Conservation (phyloP, 2,888 invertebrate genomes). For the Ochropleura leucogaster region DNA sequence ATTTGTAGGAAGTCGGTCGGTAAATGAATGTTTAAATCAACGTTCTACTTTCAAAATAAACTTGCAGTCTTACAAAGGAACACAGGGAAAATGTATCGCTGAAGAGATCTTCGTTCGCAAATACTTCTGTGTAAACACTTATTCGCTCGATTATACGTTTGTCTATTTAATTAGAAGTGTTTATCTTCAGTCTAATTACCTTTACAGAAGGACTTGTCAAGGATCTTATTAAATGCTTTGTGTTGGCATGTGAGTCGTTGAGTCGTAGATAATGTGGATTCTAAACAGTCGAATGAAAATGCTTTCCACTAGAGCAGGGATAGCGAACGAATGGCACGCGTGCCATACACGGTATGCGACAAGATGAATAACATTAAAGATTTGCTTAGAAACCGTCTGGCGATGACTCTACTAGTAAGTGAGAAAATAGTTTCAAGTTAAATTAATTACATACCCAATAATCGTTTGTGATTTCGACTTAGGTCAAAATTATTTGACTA, state of each 20-base stretch:
- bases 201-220: conserved; percentile 15
- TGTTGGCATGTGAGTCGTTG: conserved; percentile 9
- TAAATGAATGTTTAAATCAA: conserved; percentile 31
- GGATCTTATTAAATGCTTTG: conserved; percentile 12
- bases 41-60: conserved; percentile 28
- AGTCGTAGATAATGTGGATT: not conserved
- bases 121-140: conserved; percentile 26
- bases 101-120: conserved; percentile 34
- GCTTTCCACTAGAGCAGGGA: conserved; percentile 12
- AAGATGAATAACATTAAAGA: too few species aligned
- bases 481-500: too few species aligned
- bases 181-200: conserved; percentile 38
- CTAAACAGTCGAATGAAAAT: conserved; percentile 40
- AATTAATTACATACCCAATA: too few species aligned
- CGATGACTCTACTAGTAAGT: too few species aligned
- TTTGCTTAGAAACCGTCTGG: too few species aligned
- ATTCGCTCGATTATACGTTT: conserved; percentile 27
- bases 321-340: too few species aligned
- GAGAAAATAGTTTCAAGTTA: too few species aligned
- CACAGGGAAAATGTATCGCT: conserved; percentile 1
- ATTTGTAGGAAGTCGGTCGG: conserved; percentile 19
- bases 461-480: too few species aligned
- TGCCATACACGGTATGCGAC: too few species aligned
- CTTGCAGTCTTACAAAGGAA: conserved; percentile 21
- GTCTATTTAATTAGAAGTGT: conserved; percentile 38